A percentile compares a stretch with the other conserved stretches of the same genome.
phyloP scores from a whole-genome alignment of 92 coral and sea anemone species.

The Anthopleura xanthogrammica region DNA sequence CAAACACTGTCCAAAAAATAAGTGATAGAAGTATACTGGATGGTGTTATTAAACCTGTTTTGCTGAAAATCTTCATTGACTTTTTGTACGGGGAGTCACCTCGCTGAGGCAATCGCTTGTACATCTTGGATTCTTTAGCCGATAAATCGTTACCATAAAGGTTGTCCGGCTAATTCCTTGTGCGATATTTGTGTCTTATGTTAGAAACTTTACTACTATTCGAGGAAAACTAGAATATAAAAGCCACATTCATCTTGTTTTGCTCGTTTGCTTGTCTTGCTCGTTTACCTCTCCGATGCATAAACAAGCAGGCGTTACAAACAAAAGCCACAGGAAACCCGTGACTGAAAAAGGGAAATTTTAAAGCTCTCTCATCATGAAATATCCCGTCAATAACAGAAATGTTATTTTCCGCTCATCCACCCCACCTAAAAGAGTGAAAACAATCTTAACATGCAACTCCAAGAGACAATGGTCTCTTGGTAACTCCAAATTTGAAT shows the following conservation, averaged over 20 bases:
- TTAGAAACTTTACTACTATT: background rate
- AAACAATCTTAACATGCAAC: too few species aligned
- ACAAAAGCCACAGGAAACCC: conserved; percentile 1
- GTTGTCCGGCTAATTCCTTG: background rate
- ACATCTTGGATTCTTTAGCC: background rate
- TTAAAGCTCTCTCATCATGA: too few species aligned
- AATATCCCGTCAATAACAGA: too few species aligned
- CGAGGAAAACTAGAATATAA: too few species aligned
- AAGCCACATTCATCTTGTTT: too few species aligned
- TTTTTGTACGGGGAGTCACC: conserved; percentile 26
- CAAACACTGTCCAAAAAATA: conserved; percentile 34
- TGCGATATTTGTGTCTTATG: background rate
- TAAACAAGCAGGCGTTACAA: conserved; percentile 5
- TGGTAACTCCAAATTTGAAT: too few species aligned
- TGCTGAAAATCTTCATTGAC: conserved; percentile 40
- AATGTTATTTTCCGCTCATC: too few species aligned
- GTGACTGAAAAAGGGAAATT: too few species aligned
- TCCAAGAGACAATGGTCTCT: too few species aligned
- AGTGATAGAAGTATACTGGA: conserved; percentile 32
- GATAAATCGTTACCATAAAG: too few species aligned
- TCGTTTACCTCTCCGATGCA: background rate
- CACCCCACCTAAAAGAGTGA: too few species aligned
- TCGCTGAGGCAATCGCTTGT: conserved; percentile 16
- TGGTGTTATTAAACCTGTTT: conserved; percentile 40
- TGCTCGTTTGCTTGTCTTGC: background rate